phyloP scores from a whole-genome alignment of 1,140 invertebrate species.

The Dryas iulia region DNA sequence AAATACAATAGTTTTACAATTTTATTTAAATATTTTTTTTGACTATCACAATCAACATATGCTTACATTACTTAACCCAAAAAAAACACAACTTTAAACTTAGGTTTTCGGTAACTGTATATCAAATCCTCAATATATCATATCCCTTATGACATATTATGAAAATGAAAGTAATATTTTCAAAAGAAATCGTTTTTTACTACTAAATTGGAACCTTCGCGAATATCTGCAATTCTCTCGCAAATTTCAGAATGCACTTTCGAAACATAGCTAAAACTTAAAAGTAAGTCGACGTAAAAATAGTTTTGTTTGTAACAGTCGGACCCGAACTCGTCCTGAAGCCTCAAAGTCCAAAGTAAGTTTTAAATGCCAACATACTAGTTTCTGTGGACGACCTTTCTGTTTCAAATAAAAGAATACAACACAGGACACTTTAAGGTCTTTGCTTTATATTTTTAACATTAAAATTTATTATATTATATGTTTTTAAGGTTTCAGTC shows the following conservation, averaged over 20 bases:
- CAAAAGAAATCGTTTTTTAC: too few relatives aligned
- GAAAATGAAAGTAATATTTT: too few relatives aligned
- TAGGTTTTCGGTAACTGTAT: too few relatives aligned
- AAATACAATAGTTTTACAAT: too few relatives aligned
- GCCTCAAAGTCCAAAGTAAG: constrained; percentile 9
- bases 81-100: too few relatives aligned
- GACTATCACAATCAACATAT: too few relatives aligned
- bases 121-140: too few relatives aligned
- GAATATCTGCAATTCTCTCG: background rate
- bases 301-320: background rate
- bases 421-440: constrained; percentile 4
- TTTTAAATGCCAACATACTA: constrained; percentile 32
- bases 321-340: background rate
- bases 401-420: constrained; percentile 12
- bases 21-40: too few relatives aligned
- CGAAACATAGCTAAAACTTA: background rate
- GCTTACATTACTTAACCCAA: too few relatives aligned
- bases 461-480: background rate
- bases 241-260: background rate
- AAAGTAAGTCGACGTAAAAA: background rate
- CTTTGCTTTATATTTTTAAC: constrained; percentile 9
- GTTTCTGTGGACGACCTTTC: constrained; percentile 31
- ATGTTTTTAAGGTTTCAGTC: background rate
- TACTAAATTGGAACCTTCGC: too few relatives aligned
- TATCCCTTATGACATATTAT: too few relatives aligned